Conservation (phyloP, 2,888 invertebrate genomes). For the Antitype chi region DNA sequence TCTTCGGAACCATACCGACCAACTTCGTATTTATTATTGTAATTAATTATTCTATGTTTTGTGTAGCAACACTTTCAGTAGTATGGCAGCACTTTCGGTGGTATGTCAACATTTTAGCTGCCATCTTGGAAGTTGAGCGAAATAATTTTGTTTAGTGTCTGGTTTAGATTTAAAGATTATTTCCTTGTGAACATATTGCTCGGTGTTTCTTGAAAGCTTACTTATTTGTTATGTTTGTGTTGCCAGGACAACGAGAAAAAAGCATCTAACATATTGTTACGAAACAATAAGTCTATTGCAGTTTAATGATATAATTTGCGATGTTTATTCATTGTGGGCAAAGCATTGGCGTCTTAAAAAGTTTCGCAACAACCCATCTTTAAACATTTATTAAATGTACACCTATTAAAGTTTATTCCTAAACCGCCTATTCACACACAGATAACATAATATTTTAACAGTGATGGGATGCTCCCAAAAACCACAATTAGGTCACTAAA, state of each 20-base stretch:
- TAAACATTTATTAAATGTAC: constrained; percentile 8
- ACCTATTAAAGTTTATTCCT: constrained; percentile 41
- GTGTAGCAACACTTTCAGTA: constrained; percentile 50
- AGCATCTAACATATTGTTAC: background rate
- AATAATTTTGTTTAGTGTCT: constrained; percentile 4
- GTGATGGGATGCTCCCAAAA: constrained; percentile 64
- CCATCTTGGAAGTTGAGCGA: constrained; percentile 12
- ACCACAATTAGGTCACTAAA: constrained; percentile 85
- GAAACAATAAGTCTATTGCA: background rate
- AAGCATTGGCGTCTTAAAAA: background rate
- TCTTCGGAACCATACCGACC: constrained; percentile 85
- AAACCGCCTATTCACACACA: constrained; percentile 56
- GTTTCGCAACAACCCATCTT: constrained; percentile 12
- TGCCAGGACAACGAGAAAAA: constrained; percentile 1
- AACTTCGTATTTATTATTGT: constrained; percentile 79
- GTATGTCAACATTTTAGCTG: constrained; percentile 48
- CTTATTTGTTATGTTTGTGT: background rate
- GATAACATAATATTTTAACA: constrained; percentile 62
- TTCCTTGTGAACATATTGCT: constrained; percentile 13
- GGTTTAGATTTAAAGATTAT: constrained; percentile 3
- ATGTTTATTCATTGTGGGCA: background rate
- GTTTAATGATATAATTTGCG: background rate
- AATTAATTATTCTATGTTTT: constrained; percentile 74
- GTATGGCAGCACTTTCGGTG: constrained; percentile 43
- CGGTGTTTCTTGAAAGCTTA: background rate